Conservation (phyloP, 2,113 vertebrate species). For the Calypte anna region DNA sequence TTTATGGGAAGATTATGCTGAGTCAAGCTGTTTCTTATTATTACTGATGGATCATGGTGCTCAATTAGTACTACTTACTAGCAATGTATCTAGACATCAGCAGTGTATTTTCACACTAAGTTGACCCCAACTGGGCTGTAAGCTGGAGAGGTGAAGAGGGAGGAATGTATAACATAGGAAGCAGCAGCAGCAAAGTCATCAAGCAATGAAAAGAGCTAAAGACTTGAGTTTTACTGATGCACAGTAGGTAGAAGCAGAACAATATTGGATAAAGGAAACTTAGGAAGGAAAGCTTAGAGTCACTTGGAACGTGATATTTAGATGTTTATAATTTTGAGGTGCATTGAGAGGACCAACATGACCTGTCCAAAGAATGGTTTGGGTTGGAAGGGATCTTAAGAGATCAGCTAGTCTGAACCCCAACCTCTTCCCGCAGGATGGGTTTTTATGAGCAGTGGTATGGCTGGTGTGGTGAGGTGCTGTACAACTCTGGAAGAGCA, state of each 20-base stretch:
- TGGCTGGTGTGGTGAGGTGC: background rate
- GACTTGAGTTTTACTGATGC: background rate
- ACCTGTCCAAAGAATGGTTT: background rate
- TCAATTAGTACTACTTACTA: background rate
- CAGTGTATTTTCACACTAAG: background rate
- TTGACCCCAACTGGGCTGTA: background rate
- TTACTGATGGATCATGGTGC: background rate
- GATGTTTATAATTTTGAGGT: background rate
- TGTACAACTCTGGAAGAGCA: background rate
- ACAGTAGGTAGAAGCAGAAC: background rate
- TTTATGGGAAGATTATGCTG: background rate
- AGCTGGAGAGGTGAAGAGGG: background rate
- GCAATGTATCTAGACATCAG: background rate
- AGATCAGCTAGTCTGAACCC: background rate
- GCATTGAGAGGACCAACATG: background rate
- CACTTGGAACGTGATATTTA: fast-evolving
- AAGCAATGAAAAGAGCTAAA: background rate
- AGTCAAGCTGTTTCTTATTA: background rate
- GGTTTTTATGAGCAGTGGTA: background rate
- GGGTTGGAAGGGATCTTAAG: background rate
- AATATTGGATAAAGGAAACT: background rate
- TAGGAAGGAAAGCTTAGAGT: background rate
- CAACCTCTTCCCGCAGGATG: background rate
- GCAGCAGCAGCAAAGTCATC: background rate
- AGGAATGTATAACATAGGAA: background rate